Base-by-base conservation (phyloP, 1,140 invertebrate species). In the Camponotus pennsylvanicus region DNA sequence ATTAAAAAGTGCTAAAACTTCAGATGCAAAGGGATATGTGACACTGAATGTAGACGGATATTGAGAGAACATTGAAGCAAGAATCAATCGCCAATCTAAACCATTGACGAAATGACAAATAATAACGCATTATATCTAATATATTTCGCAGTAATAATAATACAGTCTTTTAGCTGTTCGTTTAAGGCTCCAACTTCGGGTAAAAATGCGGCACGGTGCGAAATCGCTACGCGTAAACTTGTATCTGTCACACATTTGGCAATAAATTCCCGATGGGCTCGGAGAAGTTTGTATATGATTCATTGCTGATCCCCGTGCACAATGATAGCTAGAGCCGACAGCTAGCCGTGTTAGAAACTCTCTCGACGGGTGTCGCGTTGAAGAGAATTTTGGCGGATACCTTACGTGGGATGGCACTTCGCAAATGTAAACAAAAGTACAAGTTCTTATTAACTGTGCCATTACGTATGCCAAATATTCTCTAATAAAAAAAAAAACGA, bases 401-500 rank as follows among this genome's bases (percentile, higher is more conserved):
- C 37, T 42, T 9, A 42, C 69, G 52, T 69, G 69, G 55, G 37
- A 83, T 83, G 88, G 88, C 88, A 89, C 80, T 61, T 76, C 42
- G 63, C 70, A 63, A 52, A 70, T 32, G 37, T 69, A 34, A 42
- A 21, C 61, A 63, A 27, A 59, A 87, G 86, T 87, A 89, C 69
- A 85, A 90, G 85, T 34, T 76, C 52, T 52, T 18, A 42, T 71
- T 59, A 75, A 86, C 66, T 73, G 88, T 90, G 89, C 89, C 86
- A 90, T 90, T 77, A 82, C 82, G 86, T 83, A 89, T 89, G 86
- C 88, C 89, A 90, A 90, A 89, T 90, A 86, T 89, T 87, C 88
- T 79, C 88, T 57, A 61, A 21, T n/a, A 21, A 76, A 42, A 15
- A 61, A 52, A 32, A 52, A 59, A 42, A 66, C 40, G 37, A 55